phyloP scores from a whole-genome alignment of 1,140 invertebrate genomes.

The Caenorhabditis inopinata region DNA sequence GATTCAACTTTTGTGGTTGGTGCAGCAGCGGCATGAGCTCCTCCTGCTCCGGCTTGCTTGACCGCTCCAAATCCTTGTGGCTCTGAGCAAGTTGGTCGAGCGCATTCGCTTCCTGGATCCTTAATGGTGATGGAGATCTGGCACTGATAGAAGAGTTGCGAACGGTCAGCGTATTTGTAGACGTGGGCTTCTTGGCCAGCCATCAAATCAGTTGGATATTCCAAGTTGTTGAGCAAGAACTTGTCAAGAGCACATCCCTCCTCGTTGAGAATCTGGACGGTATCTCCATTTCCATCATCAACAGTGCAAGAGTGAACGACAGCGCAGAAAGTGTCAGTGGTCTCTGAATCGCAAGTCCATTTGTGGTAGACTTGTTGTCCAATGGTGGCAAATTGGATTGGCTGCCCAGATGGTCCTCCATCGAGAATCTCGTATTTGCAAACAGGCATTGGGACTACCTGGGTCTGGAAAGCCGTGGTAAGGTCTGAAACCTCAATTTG shows the following conservation, averaged over 20 bases:
- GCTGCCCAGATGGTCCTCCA: slow-evolving; percentile 64
- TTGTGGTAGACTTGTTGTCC: slow-evolving; percentile 67
- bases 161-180: slow-evolving; percentile 65
- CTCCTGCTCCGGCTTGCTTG: slow-evolving; percentile 50
- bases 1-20: slow-evolving; percentile 1
- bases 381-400: slow-evolving; percentile 65
- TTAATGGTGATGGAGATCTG: slow-evolving; percentile 66
- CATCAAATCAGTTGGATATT: slow-evolving; percentile 64
- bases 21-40: slow-evolving; percentile 31
- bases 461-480: slow-evolving; percentile 65
- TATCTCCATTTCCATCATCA: slow-evolving; percentile 66
- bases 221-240: slow-evolving; percentile 65
- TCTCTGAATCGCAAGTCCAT: slow-evolving; percentile 67
- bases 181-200: slow-evolving; percentile 66
- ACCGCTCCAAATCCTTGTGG: slow-evolving; percentile 63
- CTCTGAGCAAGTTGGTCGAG: slow-evolving; percentile 63
- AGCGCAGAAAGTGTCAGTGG: slow-evolving; percentile 65
- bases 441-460: slow-evolving; percentile 65
- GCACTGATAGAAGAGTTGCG: slow-evolving; percentile 66
- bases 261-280: slow-evolving; percentile 65
- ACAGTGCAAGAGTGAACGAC: slow-evolving; percentile 65
- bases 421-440: slow-evolving; percentile 66
- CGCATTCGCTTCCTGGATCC: slow-evolving; percentile 62
- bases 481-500: slow-evolving; percentile 65
- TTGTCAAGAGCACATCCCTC: slow-evolving; percentile 64